Evolutionary conservation across 2,797 vertebrate genomes (phyloP).

Genomic region (Harpagifer antarcticus): DNA sequence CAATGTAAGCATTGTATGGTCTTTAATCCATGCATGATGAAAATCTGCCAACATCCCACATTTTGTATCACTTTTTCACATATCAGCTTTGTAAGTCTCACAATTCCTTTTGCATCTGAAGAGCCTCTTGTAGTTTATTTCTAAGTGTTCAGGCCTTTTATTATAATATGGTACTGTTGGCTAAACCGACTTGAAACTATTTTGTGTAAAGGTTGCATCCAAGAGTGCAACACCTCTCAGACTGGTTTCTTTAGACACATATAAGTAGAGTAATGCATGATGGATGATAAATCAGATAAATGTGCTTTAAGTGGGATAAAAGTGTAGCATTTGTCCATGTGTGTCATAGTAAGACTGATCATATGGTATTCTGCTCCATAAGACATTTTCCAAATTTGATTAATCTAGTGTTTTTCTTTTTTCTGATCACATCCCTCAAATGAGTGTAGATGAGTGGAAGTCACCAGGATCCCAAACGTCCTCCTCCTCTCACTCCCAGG

Average conservation of each 20-base stretch:
- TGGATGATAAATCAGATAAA: not conserved
- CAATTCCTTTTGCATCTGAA: not conserved
- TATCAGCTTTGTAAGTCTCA: not conserved
- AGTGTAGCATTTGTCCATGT: too few relatives aligned
- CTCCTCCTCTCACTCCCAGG: slow-evolving; percentile 16
- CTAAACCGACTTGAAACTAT: not conserved
- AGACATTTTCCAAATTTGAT: not conserved
- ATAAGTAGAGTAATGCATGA: not conserved
- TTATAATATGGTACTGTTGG: not conserved
- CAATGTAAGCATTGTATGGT: not conserved
- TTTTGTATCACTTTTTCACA: not conserved
- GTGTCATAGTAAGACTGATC: not conserved
- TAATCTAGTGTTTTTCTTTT: not conserved
- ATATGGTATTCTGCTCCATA: not conserved
- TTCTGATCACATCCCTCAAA: slow-evolving; percentile 5
- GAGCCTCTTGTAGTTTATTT: not conserved
- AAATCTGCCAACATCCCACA: too few relatives aligned
- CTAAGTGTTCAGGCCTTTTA: not conserved
- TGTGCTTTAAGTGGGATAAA: too few relatives aligned
- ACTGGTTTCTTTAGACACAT: not conserved
- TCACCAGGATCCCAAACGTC: not conserved
- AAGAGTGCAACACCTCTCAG: not conserved
- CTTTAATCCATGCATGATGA: not conserved
- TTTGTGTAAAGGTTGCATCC: slow-evolving; percentile 1
- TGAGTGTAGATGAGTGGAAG: slow-evolving; percentile 3